Evolutionary conservation across 2,797 vertebrate species (phyloP).

Genomic region (Rhadinocentrus ornatus): DNA sequence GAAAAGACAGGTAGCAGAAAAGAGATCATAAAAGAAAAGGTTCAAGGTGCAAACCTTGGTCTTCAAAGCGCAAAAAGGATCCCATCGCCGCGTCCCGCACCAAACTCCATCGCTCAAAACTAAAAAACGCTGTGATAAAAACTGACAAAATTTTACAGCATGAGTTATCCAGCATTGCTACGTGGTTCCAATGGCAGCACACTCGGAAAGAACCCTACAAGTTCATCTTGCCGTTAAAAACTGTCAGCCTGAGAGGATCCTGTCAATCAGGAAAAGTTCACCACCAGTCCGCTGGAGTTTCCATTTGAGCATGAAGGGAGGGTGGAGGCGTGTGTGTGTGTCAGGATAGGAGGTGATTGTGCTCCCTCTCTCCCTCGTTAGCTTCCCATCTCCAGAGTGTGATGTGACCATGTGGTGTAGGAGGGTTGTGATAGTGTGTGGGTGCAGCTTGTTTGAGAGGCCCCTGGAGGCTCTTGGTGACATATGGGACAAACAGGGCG

Average conservation of each 20-base stretch:
- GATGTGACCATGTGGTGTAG: slow-evolving; percentile 31
- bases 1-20: not conserved
- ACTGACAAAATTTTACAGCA: slow-evolving; percentile 4
- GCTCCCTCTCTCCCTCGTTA: slow-evolving; percentile 11
- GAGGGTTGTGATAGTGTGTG: slow-evolving; percentile 28
- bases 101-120: slow-evolving; percentile 65
- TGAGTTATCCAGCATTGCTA: slow-evolving; percentile 38
- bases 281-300: slow-evolving; percentile 36
- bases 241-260: slow-evolving; percentile 34
- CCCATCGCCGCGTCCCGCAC: slow-evolving; percentile 43
- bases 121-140: slow-evolving; percentile 7
- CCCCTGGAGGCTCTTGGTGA: slow-evolving; percentile 66
- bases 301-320: slow-evolving; percentile 45
- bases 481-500: slow-evolving; percentile 60
- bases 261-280: slow-evolving; percentile 57
- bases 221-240: slow-evolving; percentile 15
- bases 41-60: slow-evolving; percentile 64
- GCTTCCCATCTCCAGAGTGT: slow-evolving; percentile 11
- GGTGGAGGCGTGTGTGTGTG: slow-evolving; percentile 41
- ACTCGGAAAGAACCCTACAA: slow-evolving; percentile 5
- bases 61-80: slow-evolving; percentile 48
- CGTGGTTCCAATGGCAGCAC: slow-evolving; percentile 29
- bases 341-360: slow-evolving; percentile 20
- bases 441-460: slow-evolving; percentile 26
- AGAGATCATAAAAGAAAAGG: not conserved